Conservation (phyloP, 1,140 invertebrate species). For the Ruditapes philippinarum region DNA sequence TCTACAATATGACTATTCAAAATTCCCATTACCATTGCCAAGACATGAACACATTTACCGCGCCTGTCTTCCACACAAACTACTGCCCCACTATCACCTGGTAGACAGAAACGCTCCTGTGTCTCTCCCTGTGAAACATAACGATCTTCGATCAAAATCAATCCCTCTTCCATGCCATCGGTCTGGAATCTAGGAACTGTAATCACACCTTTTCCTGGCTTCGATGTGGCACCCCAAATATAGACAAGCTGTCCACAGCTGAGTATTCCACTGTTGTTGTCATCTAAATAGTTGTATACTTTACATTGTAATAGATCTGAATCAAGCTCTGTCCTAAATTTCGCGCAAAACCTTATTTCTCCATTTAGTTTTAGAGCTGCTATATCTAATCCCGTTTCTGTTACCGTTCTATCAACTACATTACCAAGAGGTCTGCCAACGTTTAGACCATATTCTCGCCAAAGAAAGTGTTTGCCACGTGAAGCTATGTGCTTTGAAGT, state of each 20-base stretch:
- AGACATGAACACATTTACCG: not conserved
- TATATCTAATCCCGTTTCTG: not conserved
- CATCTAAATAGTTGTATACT: not conserved
- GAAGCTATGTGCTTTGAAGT: not conserved
- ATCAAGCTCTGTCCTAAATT: not conserved
- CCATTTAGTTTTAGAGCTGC: not conserved
- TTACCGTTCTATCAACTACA: not conserved
- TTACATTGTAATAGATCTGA: not conserved
- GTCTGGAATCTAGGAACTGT: too few species aligned
- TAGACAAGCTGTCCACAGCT: not conserved
- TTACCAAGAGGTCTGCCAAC: too few species aligned
- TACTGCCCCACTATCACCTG: not conserved
- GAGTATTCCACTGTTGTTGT: not conserved
- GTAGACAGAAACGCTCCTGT: not conserved
- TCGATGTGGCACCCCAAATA: too few species aligned
- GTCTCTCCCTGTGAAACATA: not conserved
- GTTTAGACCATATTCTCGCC: too few species aligned
- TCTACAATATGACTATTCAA: not conserved
- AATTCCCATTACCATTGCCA: not conserved
- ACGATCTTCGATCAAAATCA: not conserved
- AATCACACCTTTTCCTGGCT: too few species aligned
- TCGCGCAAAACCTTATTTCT: not conserved
- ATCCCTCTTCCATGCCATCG: too few species aligned
- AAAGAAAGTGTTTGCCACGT: too few species aligned
- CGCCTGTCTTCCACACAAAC: not conserved